phyloP scores from a whole-genome alignment of 2,888 invertebrate species.

The Scelioninae gen. 2 region DNA sequence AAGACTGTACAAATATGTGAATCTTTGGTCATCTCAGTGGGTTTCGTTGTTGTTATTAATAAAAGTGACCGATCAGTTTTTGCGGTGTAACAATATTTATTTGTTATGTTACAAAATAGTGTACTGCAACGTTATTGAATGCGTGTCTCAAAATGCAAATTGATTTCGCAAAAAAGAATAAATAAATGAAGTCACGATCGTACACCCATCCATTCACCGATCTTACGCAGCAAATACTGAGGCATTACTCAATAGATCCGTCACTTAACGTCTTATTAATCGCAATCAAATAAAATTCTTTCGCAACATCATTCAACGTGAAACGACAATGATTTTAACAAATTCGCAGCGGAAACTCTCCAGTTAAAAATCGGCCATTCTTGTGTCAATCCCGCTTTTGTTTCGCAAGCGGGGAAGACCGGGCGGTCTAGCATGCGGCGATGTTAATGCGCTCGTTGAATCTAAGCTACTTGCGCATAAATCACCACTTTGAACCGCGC shows the following conservation, averaged over 20 bases:
- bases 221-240: neutral
- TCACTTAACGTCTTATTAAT: slow-evolving; percentile 3
- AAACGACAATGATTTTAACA: slow-evolving; percentile 13
- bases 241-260: slow-evolving; percentile 8
- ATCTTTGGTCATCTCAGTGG: no score
- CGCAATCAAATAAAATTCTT: slow-evolving; percentile 17
- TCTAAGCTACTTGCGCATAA: slow-evolving; percentile 23
- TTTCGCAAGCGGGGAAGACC: slow-evolving; percentile 6
- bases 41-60: no score
- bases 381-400: slow-evolving; percentile 32
- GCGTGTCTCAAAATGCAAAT: no score
- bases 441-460: slow-evolving; percentile 14
- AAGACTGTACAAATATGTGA: no score
- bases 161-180: no score
- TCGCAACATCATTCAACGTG: neutral
- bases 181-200: no score
- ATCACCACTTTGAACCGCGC: slow-evolving; percentile 31
- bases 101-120: no score
- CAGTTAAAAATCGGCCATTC: slow-evolving; percentile 23
- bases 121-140: no score
- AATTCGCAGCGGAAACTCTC: slow-evolving; percentile 14
- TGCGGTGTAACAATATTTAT: no score
- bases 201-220: no score
- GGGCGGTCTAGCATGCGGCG: slow-evolving; percentile 3
- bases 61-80: no score